These are phyloP conservation scores for Atractosteus spatula DNA, from an alignment of 2,113 vertebrate genomes.

Conservation along the genomic window DNA sequence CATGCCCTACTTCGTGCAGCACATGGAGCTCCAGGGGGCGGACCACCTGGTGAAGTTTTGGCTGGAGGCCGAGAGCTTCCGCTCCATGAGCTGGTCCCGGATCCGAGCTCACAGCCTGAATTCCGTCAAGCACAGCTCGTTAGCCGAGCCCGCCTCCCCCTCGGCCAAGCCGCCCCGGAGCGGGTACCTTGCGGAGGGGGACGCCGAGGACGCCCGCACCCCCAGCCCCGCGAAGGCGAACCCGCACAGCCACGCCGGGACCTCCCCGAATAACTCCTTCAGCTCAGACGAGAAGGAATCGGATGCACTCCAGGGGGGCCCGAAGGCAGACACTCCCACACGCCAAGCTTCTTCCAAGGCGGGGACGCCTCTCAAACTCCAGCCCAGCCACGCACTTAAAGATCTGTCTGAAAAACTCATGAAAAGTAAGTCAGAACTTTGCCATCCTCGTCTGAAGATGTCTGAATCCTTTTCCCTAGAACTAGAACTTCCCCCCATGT, in stretches of 20 bases:
- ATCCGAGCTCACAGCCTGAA: slow-evolving; percentile 93
- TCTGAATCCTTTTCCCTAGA: no score
- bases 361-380: slow-evolving; percentile 69
- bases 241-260: slow-evolving; percentile 32
- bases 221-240: slow-evolving; percentile 36
- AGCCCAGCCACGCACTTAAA: slow-evolving; percentile 68
- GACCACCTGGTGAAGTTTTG: slow-evolving; percentile 93
- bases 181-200: slow-evolving; percentile 19
- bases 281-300: slow-evolving; percentile 43
- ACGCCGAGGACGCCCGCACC: not conserved
- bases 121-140: slow-evolving; percentile 91
- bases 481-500: no score
- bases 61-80: slow-evolving; percentile 92
- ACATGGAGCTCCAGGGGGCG: slow-evolving; percentile 82
- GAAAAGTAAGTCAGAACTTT: slow-evolving; percentile 81
- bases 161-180: slow-evolving; percentile 42
- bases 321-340: slow-evolving; percentile 54
- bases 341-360: slow-evolving; percentile 71
- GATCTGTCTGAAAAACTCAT: slow-evolving; percentile 89
- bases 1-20: slow-evolving; percentile 89
- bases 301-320: slow-evolving; percentile 35
- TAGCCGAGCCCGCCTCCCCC: slow-evolving; percentile 84
- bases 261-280: slow-evolving; percentile 51
- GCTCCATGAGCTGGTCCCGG: slow-evolving; percentile 87
- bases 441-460: no score